Evolutionary conservation across 2,797 vertebrate species (phyloP).

Genomic region (Gymnoscopelus microlampas): DNA sequence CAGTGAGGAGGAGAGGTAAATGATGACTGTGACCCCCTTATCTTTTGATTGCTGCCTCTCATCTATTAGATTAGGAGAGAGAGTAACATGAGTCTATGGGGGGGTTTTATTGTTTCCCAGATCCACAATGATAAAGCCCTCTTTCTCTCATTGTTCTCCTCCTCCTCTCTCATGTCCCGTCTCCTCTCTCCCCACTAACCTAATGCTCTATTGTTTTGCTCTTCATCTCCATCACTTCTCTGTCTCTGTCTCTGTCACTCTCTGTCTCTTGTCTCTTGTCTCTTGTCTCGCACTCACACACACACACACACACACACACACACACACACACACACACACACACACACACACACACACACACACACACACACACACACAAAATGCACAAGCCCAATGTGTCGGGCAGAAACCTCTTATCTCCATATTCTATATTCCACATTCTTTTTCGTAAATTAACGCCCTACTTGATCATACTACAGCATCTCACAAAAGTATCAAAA

Average conservation of each 20-base stretch:
- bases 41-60: constrained; percentile 16
- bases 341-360: no score
- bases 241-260: neutral
- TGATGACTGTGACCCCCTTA: neutral
- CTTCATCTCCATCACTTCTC: neutral
- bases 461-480: no score
- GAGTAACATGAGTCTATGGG: constrained; percentile 41
- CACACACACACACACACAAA: no score
- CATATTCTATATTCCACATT: no score
- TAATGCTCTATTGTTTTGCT: constrained; percentile 39
- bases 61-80: constrained; percentile 43
- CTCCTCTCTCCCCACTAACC: constrained; percentile 49
- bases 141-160: constrained; percentile 34
- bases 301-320: neutral
- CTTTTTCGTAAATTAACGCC: no score
- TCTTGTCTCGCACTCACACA: neutral
- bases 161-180: constrained; percentile 22
- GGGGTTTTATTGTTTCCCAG: constrained; percentile 63
- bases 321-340: no score
- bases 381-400: no score
- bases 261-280: constrained; percentile 22
- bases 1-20: constrained; percentile 91
- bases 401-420: no score
- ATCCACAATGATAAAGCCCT: constrained; percentile 30
- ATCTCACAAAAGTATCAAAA: no score